Evolutionary conservation across 2,113 vertebrate species (phyloP).

Genomic region (Panthera leo): DNA sequence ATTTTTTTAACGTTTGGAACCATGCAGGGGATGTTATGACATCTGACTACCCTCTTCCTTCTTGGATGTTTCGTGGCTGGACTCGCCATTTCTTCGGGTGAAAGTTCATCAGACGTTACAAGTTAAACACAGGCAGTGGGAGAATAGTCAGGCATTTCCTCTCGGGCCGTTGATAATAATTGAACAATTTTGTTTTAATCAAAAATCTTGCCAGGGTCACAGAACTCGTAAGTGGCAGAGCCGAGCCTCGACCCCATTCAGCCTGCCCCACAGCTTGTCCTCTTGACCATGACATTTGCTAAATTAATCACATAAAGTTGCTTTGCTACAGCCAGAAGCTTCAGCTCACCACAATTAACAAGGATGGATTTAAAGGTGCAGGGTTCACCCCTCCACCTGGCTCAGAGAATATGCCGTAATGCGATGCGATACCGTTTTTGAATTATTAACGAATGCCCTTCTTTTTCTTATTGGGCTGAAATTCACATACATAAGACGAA

Average conservation of each 20-base stretch:
- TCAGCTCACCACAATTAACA: background rate
- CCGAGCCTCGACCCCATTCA: background rate
- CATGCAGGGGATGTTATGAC: background rate
- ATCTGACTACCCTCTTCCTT: background rate
- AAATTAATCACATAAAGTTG: conserved; percentile 40
- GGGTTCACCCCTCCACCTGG: background rate
- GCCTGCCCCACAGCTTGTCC: background rate
- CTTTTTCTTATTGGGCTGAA: background rate
- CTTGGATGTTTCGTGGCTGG: background rate
- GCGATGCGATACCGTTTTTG: background rate
- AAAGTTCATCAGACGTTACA: conserved; percentile 13
- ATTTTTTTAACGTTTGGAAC: background rate
- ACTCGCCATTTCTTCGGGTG: background rate
- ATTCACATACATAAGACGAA: background rate
- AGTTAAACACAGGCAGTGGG: background rate
- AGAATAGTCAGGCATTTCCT: conserved; percentile 11
- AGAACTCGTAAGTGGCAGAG: background rate
- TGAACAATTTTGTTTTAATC: conserved; percentile 44
- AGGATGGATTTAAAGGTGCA: background rate
- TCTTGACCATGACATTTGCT: conserved; percentile 65
- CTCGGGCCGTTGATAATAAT: conserved; percentile 17
- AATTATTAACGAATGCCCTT: background rate
- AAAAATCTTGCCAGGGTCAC: conserved; percentile 57
- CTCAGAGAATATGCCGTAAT: accelerated
- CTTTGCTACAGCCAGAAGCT: background rate